These are phyloP conservation scores for Phocides pigmalion DNA, from an alignment of 1,140 invertebrate species.

Conservation along the genomic window DNA sequence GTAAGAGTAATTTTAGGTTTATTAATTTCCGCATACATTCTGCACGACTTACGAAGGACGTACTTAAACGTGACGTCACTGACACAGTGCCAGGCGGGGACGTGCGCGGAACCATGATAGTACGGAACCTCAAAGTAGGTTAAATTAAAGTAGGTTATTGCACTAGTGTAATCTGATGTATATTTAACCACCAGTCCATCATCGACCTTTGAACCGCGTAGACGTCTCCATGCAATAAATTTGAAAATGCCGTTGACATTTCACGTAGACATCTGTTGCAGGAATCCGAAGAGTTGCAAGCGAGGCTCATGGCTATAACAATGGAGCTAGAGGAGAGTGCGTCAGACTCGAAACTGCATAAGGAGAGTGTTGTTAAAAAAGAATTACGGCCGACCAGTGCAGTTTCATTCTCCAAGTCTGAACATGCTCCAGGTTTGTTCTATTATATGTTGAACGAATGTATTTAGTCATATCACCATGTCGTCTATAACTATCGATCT, in stretches of 20 bases:
- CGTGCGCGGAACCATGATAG: conserved; percentile 68
- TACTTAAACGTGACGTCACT: conserved; percentile 70
- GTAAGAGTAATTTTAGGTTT: conserved; percentile 70
- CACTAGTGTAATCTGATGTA: conserved; percentile 62
- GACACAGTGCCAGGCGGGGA: conserved; percentile 76
- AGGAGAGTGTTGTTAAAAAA: conserved; percentile 72
- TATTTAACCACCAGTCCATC: conserved; percentile 69
- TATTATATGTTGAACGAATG: conserved; percentile 3
- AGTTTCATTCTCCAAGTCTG: conserved; percentile 74
- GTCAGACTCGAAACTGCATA: conserved; percentile 74
- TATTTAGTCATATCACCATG: too few species aligned
- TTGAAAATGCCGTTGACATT: conserved; percentile 50
- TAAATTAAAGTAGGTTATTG: conserved; percentile 84
- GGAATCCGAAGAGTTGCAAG: conserved; percentile 46
- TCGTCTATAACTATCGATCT: too few species aligned
- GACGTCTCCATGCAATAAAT: conserved; percentile 48
- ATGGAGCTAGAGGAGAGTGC: conserved; percentile 76
- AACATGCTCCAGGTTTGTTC: conserved; percentile 73
- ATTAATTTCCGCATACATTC: conserved; percentile 73
- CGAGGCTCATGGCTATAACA: conserved; percentile 73
- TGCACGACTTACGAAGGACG: conserved; percentile 59
- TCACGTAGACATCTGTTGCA: conserved; percentile 48
- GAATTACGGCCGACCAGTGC: conserved; percentile 75
- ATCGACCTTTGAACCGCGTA: conserved; percentile 44
- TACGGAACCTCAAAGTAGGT: conserved; percentile 77